Conservation (phyloP, 2,113 vertebrate species). For the Pterocles burchelli region DNA sequence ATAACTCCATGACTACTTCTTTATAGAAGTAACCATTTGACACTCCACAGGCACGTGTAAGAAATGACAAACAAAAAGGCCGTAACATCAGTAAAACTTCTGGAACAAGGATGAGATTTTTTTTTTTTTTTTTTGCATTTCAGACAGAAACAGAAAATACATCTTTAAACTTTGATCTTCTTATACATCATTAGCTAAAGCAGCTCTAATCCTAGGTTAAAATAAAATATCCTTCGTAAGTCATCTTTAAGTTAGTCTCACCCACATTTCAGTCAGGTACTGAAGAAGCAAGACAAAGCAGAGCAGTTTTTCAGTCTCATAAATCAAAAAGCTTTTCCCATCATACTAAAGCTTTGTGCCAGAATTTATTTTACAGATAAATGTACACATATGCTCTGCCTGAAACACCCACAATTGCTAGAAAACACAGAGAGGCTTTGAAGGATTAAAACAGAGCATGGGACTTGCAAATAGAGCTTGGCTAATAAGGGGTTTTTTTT, state of each 20-base stretch:
- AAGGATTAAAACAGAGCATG: background rate
- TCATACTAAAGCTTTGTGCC: background rate
- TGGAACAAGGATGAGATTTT: background rate
- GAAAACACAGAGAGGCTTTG: background rate
- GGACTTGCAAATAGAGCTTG: background rate
- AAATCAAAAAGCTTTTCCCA: background rate
- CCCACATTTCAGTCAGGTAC: background rate
- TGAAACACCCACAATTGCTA: background rate
- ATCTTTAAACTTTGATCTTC: background rate
- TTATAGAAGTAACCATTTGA: background rate
- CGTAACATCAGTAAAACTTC: background rate
- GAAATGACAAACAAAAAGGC: background rate
- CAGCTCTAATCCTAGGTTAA: background rate
- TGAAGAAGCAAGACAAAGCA: background rate
- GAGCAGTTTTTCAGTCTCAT: background rate
- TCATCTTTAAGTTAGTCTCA: background rate
- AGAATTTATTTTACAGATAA: conserved; percentile 6
- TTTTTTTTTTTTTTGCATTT: background rate
- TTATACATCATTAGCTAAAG: background rate
- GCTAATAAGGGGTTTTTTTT: background rate
- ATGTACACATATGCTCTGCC: background rate
- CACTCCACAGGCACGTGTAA: background rate
- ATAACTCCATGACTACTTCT: background rate
- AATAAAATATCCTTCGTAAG: background rate
- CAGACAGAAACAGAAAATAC: background rate